Conservation (phyloP, 53 echinoderm and acorn worm genomes). For the Apostichopus leukothele region DNA sequence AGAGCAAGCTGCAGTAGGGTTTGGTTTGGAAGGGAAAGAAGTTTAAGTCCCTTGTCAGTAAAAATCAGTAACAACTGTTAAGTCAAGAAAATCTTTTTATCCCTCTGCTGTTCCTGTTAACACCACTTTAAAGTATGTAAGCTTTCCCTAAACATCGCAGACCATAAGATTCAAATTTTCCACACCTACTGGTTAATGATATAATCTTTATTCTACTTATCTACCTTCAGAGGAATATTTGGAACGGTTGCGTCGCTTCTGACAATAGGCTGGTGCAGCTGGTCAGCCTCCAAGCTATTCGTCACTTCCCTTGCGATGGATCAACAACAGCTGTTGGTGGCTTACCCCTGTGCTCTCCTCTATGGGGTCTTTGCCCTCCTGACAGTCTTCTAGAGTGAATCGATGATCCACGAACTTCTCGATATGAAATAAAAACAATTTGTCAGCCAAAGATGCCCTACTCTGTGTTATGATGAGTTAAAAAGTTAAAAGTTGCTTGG, state of each 20-base stretch:
- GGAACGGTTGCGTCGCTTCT: slow-evolving; percentile 87
- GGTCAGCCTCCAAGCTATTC: slow-evolving; percentile 97
- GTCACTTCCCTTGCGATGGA: slow-evolving; percentile 97
- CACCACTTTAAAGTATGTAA: too few species aligned
- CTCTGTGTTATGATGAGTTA: not conserved
- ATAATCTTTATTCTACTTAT: not conserved
- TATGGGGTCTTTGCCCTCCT: slow-evolving; percentile 97
- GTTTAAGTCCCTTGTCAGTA: too few species aligned
- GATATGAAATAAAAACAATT: not conserved
- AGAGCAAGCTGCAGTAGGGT: too few species aligned
- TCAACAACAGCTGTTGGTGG: slow-evolving; percentile 92
- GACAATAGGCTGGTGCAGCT: slow-evolving; percentile 96
- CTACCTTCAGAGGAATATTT: slow-evolving; percentile 69
- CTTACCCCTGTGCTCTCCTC: slow-evolving; percentile 98
- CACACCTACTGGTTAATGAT: too few species aligned
- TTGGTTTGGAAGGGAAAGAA: too few species aligned
- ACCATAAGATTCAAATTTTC: too few species aligned
- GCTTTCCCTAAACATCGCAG: too few species aligned
- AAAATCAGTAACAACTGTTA: too few species aligned
- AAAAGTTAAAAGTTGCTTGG: not conserved
- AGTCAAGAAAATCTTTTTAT: too few species aligned
- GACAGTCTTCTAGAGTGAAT: slow-evolving; percentile 70
- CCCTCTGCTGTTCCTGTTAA: too few species aligned
- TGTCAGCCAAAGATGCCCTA: not conserved
- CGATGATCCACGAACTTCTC: not conserved